phyloP scores from a whole-genome alignment of 2,113 vertebrate species.

The Oreochromis aureus region DNA sequence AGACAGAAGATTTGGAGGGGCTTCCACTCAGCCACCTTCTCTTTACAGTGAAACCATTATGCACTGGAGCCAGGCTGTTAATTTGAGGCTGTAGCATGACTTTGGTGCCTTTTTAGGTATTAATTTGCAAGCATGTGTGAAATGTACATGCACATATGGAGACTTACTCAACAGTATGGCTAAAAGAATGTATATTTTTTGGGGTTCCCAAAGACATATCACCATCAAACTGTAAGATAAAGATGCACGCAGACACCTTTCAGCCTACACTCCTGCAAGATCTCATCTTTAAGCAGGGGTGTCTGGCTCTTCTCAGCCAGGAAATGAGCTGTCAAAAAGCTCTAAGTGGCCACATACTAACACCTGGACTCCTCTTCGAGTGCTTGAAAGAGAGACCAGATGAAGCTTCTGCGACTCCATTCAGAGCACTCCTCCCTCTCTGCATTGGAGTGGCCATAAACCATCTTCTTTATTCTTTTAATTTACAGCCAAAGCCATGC shows the following conservation, averaged over 20 bases:
- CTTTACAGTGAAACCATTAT: conserved; percentile 55
- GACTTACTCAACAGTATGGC: not conserved
- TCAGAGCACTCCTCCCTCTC: not conserved
- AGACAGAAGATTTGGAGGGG: conserved; percentile 41
- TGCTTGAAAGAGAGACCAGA: not conserved
- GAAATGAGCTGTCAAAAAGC: conserved; percentile 51
- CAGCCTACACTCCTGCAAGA: not conserved
- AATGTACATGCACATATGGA: not conserved
- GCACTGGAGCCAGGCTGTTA: conserved; percentile 25
- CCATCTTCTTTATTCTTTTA: conserved; percentile 43
- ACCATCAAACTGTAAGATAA: not conserved
- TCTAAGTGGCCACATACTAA: conserved; percentile 43
- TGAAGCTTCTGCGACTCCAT: not conserved
- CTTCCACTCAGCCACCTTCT: conserved; percentile 38
- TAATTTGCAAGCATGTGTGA: not conserved
- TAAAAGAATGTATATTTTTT: not conserved
- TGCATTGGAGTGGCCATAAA: conserved; percentile 21
- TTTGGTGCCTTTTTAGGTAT: not conserved
- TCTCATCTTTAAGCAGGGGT: conserved; percentile 33
- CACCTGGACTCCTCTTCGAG: conserved; percentile 32
- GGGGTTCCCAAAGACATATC: not conserved
- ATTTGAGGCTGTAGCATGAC: conserved; percentile 25
- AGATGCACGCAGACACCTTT: not conserved
- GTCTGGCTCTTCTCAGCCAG: conserved; percentile 52
- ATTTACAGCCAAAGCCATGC: conserved; percentile 52